Conservation (phyloP, 1,140 invertebrate species). For the Druon quercuslanigerum region DNA sequence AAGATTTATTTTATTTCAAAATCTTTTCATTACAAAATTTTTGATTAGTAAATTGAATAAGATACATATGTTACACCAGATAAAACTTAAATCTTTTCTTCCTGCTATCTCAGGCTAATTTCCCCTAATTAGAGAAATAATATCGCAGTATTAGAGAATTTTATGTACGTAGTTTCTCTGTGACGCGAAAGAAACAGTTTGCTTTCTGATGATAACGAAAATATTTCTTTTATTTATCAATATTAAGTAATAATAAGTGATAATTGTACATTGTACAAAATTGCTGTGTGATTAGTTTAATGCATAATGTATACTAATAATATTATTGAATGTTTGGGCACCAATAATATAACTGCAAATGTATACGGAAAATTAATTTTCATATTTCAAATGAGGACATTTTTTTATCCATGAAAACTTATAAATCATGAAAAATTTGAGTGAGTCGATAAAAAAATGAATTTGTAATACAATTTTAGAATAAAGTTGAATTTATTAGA, state of each 20-base stretch:
- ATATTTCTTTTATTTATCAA: neutral
- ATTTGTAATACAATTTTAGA: too few relatives aligned
- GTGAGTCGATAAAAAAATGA: too few relatives aligned
- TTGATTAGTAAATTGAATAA: too few relatives aligned
- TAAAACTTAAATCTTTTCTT: too few relatives aligned
- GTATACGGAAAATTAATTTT: too few relatives aligned
- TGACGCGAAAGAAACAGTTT: neutral
- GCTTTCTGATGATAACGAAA: neutral
- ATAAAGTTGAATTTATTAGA: too few relatives aligned
- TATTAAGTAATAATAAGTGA: slow-evolving; percentile 3
- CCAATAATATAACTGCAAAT: too few relatives aligned
- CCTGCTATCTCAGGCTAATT: neutral
- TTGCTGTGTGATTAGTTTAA: slow-evolving; percentile 14
- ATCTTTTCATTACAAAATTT: too few relatives aligned
- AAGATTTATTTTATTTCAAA: neutral
- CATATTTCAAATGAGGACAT: too few relatives aligned
- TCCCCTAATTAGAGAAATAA: slow-evolving; percentile 1
- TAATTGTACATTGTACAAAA: neutral
- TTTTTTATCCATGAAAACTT: too few relatives aligned
- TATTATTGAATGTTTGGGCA: neutral
- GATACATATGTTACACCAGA: too few relatives aligned
- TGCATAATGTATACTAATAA: slow-evolving; percentile 6
- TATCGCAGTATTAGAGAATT: slow-evolving; percentile 18
- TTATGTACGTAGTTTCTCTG: neutral
- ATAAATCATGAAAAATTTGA: too few relatives aligned